Conservation (phyloP, 2,113 vertebrate genomes). For the Conger conger region DNA sequence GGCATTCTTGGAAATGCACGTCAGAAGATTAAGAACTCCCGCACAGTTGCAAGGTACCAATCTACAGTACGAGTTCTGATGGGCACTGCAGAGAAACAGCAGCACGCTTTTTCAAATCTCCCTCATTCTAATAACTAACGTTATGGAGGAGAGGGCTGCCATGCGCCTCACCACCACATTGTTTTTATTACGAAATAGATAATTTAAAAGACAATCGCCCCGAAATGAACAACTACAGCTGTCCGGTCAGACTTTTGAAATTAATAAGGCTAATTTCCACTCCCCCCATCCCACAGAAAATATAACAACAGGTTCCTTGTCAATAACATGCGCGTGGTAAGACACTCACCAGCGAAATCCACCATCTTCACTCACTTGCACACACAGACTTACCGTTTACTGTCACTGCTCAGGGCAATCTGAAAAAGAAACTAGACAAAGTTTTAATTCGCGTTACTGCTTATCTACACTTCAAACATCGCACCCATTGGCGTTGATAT, state of each 20-base stretch:
- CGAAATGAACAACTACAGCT: constrained; percentile 12
- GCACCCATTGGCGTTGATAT: constrained; percentile 37
- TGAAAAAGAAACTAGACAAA: constrained; percentile 63
- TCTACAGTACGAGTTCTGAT: not conserved
- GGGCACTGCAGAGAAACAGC: constrained; percentile 42
- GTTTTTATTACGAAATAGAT: constrained; percentile 61
- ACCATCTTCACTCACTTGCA: constrained; percentile 79
- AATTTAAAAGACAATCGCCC: constrained; percentile 15
- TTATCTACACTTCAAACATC: constrained; percentile 24
- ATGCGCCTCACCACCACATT: constrained; percentile 73
- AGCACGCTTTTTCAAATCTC: constrained; percentile 83
- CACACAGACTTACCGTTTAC: constrained; percentile 59
- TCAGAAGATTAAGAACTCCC: constrained; percentile 27
- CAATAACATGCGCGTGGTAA: constrained; percentile 69
- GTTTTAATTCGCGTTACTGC: constrained; percentile 51
- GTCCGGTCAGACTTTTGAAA: constrained; percentile 4
- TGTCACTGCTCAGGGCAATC: constrained; percentile 55
- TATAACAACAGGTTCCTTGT: constrained; percentile 62
- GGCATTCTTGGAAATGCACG: not conserved
- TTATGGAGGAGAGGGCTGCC: constrained; percentile 71
- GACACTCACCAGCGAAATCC: constrained; percentile 74
- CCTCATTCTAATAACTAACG: constrained; percentile 76
- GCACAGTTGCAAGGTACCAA: constrained; percentile 11
- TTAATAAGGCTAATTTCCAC: constrained; percentile 27
- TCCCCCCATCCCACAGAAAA: constrained; percentile 46